Conservation (phyloP, 2,113 vertebrate species). For the Pelecanus crispus region DNA sequence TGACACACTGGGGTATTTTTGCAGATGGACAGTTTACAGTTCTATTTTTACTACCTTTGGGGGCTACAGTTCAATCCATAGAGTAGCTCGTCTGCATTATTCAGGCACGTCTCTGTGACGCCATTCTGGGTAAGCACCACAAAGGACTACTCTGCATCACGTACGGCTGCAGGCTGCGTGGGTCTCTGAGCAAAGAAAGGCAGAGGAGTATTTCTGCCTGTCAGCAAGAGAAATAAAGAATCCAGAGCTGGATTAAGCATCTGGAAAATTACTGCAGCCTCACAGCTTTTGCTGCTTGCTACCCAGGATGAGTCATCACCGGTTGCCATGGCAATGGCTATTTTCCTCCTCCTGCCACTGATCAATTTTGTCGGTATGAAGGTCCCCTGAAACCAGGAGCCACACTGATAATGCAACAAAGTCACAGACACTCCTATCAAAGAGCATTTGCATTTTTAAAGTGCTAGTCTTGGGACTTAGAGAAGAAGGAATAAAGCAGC, state of each 20-base stretch:
- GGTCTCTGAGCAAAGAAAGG: neutral
- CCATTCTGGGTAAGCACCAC: neutral
- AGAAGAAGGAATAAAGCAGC: neutral
- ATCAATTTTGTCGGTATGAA: conserved; percentile 58
- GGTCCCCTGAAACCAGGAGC: conserved; percentile 55
- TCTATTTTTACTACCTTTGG: conserved; percentile 17
- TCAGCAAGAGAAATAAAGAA: neutral
- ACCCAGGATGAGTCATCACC: conserved; percentile 64
- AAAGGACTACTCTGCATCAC: neutral
- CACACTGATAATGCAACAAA: conserved; percentile 5
- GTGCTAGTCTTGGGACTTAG: neutral
- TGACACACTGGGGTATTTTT: neutral
- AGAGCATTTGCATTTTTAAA: neutral
- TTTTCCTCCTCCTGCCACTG: conserved; percentile 55
- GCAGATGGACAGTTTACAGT: neutral
- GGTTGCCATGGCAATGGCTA: conserved; percentile 60
- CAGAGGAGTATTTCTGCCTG: conserved; percentile 21
- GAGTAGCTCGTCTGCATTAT: neutral
- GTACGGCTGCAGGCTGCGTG: neutral
- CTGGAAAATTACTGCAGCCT: conserved; percentile 80
- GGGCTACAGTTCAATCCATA: neutral
- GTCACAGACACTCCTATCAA: neutral
- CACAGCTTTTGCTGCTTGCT: conserved; percentile 38
- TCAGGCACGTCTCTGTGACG: neutral
- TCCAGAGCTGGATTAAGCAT: conserved; percentile 51